Evolutionary conservation across 2,113 vertebrate genomes (phyloP), one percentile per base, ranked within the genome.

Genomic region (Nycticryphes semicollaris): DNA sequence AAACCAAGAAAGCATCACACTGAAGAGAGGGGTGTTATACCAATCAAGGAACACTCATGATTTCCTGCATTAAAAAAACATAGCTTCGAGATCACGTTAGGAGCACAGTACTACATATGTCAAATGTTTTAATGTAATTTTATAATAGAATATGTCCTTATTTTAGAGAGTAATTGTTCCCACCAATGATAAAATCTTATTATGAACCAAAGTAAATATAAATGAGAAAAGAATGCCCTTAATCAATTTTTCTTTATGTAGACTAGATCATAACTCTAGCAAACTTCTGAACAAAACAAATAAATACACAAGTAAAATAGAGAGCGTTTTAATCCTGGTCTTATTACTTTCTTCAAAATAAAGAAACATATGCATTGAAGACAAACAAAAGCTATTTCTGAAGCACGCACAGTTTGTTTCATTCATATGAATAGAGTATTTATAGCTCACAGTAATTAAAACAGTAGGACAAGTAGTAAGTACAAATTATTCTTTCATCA

Each of bases 401-500:
- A 95, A 92, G 91, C 87, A 64, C 15, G 84, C 93, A 92, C 92
- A 93, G 92, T 90, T 93, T 93, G 95, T 93, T 95, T 96, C 97
- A 97, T 96, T 97, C 95, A 96, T 94, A 73, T 92, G 92, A 96
- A 96, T 35, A 66, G 79, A 90, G 73, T 97, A 97, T 96, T 96
- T 96, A 97, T 97, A 97, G 95, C 90, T 93, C 94, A 59, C 84
- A 80, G 91, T 90, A 96, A 97, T 97, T 97, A 96, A 97, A 97
- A 95, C 96, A 96, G 93, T 93, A 90, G 93, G 96, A 96, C 86
- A 94, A 97, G 94, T 93, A 96, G 96, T 91, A 96, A 95, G 96
- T 97, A 94, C 94, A 96, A 96, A 96, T 97, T 97, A 97, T 96
- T 95, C 95, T 94, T 96, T 94, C 96, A 95, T 93, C 94, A 95